These are phyloP conservation scores for Sitta europaea DNA, from an alignment of 2,113 vertebrate species.

Conservation along the genomic window DNA sequence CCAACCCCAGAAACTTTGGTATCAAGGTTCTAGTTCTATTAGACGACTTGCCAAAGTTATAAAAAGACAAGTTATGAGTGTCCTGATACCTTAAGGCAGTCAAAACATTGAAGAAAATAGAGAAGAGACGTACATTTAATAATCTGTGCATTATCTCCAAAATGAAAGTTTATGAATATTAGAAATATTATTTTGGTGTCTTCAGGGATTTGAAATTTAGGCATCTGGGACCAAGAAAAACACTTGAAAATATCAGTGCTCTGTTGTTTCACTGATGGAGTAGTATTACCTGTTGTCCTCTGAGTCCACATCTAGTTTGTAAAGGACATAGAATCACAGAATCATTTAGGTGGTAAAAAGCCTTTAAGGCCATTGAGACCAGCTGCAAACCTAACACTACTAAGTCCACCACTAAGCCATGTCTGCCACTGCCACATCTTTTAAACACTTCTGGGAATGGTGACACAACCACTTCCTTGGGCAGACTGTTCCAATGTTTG, in stretches of 20 bases:
- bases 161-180: background rate
- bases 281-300: background rate
- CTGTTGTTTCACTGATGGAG: background rate
- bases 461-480: background rate
- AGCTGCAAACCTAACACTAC: background rate
- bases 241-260: background rate
- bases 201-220: background rate
- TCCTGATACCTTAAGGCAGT: background rate
- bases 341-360: background rate
- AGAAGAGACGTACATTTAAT: rapidly evolving
- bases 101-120: background rate
- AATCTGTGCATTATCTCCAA: background rate
- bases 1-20: background rate
- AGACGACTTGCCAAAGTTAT: background rate
- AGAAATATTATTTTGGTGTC: background rate
- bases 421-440: background rate
- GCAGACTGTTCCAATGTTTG: background rate
- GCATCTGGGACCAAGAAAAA: background rate
- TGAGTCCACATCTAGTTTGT: background rate
- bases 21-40: background rate
- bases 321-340: background rate
- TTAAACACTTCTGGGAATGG: background rate
- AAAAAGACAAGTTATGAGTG: background rate
- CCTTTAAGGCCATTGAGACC: background rate
- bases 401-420: background rate